Percentiles rank a stretch among this genome's conserved stretches.
phyloP scores from a whole-genome alignment of 2,797 vertebrate species.

The Oreortyx pictus region DNA sequence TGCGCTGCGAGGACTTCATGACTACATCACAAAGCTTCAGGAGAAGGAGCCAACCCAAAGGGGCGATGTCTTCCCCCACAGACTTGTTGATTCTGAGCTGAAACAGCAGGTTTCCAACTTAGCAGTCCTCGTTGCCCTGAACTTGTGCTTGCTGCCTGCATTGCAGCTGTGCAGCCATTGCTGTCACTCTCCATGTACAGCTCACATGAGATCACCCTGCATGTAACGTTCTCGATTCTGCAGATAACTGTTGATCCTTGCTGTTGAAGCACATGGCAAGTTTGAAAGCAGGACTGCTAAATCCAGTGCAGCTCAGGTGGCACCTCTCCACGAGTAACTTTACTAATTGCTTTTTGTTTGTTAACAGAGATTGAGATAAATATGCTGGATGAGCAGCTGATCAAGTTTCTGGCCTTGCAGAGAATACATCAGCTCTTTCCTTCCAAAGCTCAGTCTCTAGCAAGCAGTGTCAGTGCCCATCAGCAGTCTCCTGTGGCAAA shows the following conservation, averaged over 20 bases:
- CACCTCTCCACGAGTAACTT: constrained; percentile 13
- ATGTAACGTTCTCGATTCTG: background rate
- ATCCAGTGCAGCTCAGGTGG: constrained; percentile 15
- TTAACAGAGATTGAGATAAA: constrained; percentile 91
- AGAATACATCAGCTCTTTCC: constrained; percentile 98
- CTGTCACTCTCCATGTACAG: background rate
- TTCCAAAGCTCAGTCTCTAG: constrained; percentile 84
- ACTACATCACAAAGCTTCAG: background rate
- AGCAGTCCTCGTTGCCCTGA: background rate
- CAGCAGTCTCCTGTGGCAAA: constrained; percentile 78
- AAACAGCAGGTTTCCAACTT: background rate
- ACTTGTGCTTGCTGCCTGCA: background rate
- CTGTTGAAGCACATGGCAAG: background rate
- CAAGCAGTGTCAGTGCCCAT: constrained; percentile 74
- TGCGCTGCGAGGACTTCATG: background rate
- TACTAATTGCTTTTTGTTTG: constrained; percentile 73
- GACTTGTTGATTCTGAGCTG: background rate
- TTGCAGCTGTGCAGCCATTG: background rate
- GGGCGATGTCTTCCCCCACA: background rate
- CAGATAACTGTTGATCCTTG: background rate
- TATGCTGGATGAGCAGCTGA: constrained; percentile 92
- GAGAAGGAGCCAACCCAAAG: background rate
- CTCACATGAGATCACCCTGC: background rate
- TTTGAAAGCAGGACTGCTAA: background rate
- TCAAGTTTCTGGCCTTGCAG: constrained; percentile 97